A percentile compares a stretch with the other conserved stretches of the same genome.
Conservation (phyloP, 2,797 vertebrate genomes). For the Hyperoplus lanceolatus region DNA sequence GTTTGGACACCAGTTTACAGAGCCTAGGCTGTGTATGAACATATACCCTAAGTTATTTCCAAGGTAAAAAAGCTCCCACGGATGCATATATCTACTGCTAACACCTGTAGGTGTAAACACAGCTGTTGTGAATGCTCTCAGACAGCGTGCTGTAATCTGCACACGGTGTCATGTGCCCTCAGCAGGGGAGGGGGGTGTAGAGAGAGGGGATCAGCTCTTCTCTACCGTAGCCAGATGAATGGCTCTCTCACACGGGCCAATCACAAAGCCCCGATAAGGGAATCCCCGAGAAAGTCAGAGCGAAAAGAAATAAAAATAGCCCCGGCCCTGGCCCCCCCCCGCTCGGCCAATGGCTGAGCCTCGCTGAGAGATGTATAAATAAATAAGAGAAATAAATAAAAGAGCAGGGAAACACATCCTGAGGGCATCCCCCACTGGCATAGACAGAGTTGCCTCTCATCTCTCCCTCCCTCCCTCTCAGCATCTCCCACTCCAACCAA, state of each 20-base stretch:
- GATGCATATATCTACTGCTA: slow-evolving; percentile 16
- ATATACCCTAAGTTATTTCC: not conserved
- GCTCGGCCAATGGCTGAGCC: slow-evolving; percentile 70
- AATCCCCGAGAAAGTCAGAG: slow-evolving; percentile 76
- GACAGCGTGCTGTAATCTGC: slow-evolving; percentile 59
- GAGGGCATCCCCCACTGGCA: slow-evolving; percentile 81
- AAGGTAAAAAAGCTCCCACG: not conserved
- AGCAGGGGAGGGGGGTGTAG: slow-evolving; percentile 22
- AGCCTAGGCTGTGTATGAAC: no score
- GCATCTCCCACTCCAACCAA: slow-evolving; percentile 69
- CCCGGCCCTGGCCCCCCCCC: slow-evolving; percentile 38
- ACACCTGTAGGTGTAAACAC: slow-evolving; percentile 49
- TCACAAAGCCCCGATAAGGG: slow-evolving; percentile 65
- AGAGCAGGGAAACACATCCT: slow-evolving; percentile 82
- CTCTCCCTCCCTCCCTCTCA: slow-evolving; percentile 55
- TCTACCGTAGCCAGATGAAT: slow-evolving; percentile 69
- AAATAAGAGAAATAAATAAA: slow-evolving; percentile 84
- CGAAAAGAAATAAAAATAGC: slow-evolving; percentile 68
- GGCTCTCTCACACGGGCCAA: slow-evolving; percentile 64
- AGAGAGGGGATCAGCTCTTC: slow-evolving; percentile 33
- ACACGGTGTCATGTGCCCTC: slow-evolving; percentile 43
- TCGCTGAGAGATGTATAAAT: slow-evolving; percentile 75
- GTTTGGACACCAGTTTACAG: no score
- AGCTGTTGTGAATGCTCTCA: slow-evolving; percentile 40
- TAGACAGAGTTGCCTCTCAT: slow-evolving; percentile 61